A percentile compares a stretch with the other conserved stretches of the same genome.
Conservation (phyloP, 2,113 vertebrate species). For the Dasyornis broadbenti region DNA sequence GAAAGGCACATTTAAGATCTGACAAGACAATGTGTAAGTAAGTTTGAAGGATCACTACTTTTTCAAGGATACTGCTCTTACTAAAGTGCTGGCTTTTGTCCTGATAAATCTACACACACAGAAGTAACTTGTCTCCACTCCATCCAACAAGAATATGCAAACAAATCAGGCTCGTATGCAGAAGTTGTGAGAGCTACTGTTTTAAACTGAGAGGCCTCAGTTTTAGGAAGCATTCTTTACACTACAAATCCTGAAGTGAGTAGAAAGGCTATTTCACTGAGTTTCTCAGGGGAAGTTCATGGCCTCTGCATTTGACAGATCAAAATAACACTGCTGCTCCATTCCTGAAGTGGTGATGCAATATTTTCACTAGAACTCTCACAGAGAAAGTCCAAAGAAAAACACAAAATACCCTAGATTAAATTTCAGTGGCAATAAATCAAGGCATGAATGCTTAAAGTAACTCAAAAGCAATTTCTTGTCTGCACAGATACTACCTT, state of each 20-base stretch:
- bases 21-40: background rate
- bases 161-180: background rate
- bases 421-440: constrained; percentile 43
- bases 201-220: background rate
- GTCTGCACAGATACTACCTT: background rate
- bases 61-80: background rate
- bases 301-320: constrained; percentile 17
- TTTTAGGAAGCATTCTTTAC: constrained; percentile 1
- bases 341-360: constrained; percentile 37
- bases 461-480: background rate
- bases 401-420: background rate
- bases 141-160: background rate
- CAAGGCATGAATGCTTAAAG: background rate
- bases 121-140: background rate
- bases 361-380: constrained; percentile 36
- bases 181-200: background rate
- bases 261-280: background rate
- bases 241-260: background rate
- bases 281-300: constrained; percentile 30
- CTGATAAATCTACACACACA: background rate
- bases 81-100: background rate
- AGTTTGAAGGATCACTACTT: background rate
- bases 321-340: constrained; percentile 25
- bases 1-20: background rate
- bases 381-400: background rate